These are phyloP conservation scores for Cavia porcellus DNA, from an alignment of 2,113 vertebrate genomes.

Conservation along the genomic window DNA sequence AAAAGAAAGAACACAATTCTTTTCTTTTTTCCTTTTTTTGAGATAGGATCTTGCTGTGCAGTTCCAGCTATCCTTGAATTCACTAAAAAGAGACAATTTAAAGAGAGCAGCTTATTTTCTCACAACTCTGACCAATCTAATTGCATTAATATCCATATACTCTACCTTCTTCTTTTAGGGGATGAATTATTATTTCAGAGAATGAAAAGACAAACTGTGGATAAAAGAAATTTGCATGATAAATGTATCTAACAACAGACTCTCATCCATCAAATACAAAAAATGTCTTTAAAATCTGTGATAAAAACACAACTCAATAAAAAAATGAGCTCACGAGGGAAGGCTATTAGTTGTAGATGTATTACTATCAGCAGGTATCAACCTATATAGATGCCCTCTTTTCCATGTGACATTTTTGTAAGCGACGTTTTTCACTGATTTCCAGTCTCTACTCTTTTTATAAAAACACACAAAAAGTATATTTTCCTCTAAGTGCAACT, in stretches of 20 bases:
- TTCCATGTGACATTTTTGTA: conserved; percentile 29
- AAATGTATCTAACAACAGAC: not conserved
- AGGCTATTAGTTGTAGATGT: not conserved
- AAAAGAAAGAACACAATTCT: not conserved
- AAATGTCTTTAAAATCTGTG: not conserved
- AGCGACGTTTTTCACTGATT: conserved; percentile 26
- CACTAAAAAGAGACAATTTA: not conserved
- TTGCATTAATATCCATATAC: not conserved
- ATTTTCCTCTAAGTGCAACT: conserved; percentile 51
- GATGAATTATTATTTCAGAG: not conserved
- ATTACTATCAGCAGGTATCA: not conserved
- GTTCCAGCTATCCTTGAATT: not conserved
- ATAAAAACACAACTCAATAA: not conserved
- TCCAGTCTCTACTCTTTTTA: not conserved
- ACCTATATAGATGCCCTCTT: not conserved
- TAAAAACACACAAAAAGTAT: conserved; percentile 18
- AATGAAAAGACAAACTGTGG: not conserved
- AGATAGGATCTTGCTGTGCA: not conserved
- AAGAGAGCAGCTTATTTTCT: conserved; percentile 28
- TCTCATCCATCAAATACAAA: not conserved
- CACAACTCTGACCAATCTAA: not conserved
- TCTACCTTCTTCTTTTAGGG: not conserved
- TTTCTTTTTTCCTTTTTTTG: too few relatives aligned
- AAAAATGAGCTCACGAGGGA: not conserved
- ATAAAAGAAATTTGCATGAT: not conserved